phyloP scores from a whole-genome alignment of 2,888 invertebrate species.

The Tuberolachnus salignus region DNA sequence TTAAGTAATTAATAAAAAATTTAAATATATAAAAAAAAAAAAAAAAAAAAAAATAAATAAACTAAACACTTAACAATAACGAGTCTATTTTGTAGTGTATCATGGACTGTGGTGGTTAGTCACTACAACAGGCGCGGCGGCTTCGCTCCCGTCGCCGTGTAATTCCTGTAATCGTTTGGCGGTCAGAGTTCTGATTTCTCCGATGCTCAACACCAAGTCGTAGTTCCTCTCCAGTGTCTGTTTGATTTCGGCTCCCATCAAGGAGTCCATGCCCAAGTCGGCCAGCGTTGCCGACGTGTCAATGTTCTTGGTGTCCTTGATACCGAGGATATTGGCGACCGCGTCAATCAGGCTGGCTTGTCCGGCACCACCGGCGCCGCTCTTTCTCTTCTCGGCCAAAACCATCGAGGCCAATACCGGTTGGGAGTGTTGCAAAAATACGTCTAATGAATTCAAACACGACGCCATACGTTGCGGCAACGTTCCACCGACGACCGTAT shows the following conservation, averaged over 20 bases:
- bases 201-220: conserved; percentile 86
- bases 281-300: conserved; percentile 79
- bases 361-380: conserved; percentile 64
- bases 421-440: conserved; percentile 87
- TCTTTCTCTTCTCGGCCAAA: conserved; percentile 81
- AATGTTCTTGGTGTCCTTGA: conserved; percentile 83
- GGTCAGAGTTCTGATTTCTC: conserved; percentile 86
- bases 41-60: too few species aligned
- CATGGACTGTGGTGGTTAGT: conserved; percentile 7
- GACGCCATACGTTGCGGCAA: conserved; percentile 94
- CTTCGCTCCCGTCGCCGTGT: conserved; percentile 61
- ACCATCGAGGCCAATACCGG: conserved; percentile 84
- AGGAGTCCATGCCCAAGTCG: conserved; percentile 96
- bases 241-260: conserved; percentile 99
- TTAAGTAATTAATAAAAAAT: conserved; percentile 1
- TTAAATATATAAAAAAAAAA: too few species aligned
- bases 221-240: conserved; percentile 92
- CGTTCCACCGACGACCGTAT: conserved; percentile 92
- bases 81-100: too few species aligned
- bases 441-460: conserved; percentile 85
- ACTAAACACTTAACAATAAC: too few species aligned
- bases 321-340: conserved; percentile 86
- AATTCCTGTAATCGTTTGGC: conserved; percentile 76
- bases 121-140: conserved; percentile 57
- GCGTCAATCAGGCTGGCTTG: conserved; percentile 76